Conservation (phyloP, 2,888 invertebrate species). For the Aplocera efformata region DNA sequence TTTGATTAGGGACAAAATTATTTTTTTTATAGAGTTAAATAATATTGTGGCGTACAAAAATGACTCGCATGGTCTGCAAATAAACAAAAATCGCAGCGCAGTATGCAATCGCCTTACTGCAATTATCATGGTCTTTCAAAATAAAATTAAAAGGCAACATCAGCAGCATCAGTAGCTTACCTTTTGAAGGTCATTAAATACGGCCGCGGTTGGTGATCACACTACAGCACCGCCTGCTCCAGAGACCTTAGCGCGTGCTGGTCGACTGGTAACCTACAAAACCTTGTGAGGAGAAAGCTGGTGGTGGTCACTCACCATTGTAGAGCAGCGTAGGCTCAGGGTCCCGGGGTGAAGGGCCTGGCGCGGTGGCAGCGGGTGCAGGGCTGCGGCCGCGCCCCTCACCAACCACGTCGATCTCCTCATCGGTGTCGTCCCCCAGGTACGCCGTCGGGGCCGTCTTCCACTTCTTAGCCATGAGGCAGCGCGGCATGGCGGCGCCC, state of each 20-base stretch:
- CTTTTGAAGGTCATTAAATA: neutral
- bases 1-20: no score
- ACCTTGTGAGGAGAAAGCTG: conserved; percentile 18
- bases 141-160: conserved; percentile 7
- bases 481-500: conserved; percentile 91
- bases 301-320: conserved; percentile 81
- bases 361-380: conserved; percentile 80
- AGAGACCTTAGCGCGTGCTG: conserved; percentile 73
- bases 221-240: neutral
- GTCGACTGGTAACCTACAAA: conserved; percentile 71
- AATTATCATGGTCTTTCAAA: conserved; percentile 30
- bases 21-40: no score
- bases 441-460: conserved; percentile 84
- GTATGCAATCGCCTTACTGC: conserved; percentile 48
- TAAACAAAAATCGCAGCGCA: conserved; percentile 55
- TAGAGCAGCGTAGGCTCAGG: conserved; percentile 87
- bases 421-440: conserved; percentile 83
- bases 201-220: conserved; percentile 1
- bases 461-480: conserved; percentile 98
- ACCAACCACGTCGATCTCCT: conserved; percentile 94
- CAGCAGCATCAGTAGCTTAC: neutral
- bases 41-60: no score
- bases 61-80: conserved; percentile 50
- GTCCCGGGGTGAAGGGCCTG: conserved; percentile 85
- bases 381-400: conserved; percentile 83